Conservation (phyloP, 1,140 invertebrate species). For the Helicoverpa zea region DNA sequence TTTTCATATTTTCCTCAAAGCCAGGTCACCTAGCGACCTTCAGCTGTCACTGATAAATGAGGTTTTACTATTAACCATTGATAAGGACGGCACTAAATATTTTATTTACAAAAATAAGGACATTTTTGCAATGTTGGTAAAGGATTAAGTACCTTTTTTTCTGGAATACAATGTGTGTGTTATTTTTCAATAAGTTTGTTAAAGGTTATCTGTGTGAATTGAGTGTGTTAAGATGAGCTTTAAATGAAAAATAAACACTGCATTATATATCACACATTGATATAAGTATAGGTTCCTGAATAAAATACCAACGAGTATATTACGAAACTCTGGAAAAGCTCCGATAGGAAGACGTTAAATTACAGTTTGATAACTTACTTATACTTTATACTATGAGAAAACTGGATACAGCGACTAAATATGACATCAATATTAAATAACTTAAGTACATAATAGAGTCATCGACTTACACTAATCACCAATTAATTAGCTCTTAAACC, state of each 20-base stretch:
- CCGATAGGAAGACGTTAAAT: not conserved
- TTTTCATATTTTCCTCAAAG: slow-evolving; percentile 10
- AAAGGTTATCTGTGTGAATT: no score
- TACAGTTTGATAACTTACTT: not conserved
- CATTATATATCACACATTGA: no score
- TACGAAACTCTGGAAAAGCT: no score
- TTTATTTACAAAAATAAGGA: slow-evolving; percentile 5
- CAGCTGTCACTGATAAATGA: slow-evolving; percentile 7
- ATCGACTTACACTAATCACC: not conserved
- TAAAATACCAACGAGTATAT: no score
- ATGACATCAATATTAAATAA: no score
- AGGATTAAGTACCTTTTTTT: no score
- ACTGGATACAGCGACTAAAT: not conserved
- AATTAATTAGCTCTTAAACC: not conserved
- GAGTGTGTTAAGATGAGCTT: no score
- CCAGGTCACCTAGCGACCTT: not conserved
- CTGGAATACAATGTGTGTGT: no score
- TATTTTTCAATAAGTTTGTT: no score
- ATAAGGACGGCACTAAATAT: slow-evolving; percentile 1
- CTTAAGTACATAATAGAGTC: not conserved
- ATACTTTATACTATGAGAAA: not conserved
- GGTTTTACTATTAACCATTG: slow-evolving; percentile 19
- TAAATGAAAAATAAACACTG: no score
- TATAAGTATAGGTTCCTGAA: no score
- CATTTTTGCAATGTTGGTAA: not conserved